Evolutionary conservation across 2,888 invertebrate genomes (phyloP).

Genomic region (Ischnus inquisitorius): DNA sequence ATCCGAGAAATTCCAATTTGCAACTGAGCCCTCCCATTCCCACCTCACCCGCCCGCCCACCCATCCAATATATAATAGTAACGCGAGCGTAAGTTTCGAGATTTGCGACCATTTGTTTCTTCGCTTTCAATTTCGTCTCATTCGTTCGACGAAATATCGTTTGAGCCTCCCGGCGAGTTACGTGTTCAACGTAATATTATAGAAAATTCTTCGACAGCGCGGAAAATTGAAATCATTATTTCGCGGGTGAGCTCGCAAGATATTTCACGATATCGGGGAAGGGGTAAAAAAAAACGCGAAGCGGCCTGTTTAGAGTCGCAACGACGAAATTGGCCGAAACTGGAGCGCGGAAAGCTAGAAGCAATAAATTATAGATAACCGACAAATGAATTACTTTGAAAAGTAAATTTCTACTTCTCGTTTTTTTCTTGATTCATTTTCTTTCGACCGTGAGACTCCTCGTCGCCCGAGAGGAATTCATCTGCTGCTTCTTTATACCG

Average conservation of each 20-base stretch:
- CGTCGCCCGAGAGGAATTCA: constrained; percentile 33
- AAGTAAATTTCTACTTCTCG: constrained; percentile 44
- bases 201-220: background rate
- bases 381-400: constrained; percentile 58
- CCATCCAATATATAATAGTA: constrained; percentile 50
- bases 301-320: background rate
- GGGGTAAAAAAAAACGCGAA: background rate
- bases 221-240: constrained; percentile 23
- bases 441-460: constrained; percentile 38
- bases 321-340: constrained; percentile 34
- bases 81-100: constrained; percentile 33
- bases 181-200: constrained; percentile 10
- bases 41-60: background rate
- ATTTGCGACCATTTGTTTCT: constrained; percentile 59
- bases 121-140: constrained; percentile 62
- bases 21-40: constrained; percentile 41
- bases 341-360: constrained; percentile 17
- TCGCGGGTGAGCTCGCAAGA: background rate
- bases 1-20: constrained; percentile 68
- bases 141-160: constrained; percentile 46
- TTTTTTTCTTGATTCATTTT: background rate
- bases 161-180: background rate
- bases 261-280: constrained; percentile 15
- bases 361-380: constrained; percentile 56
- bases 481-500: constrained; percentile 21